Base-by-base conservation (phyloP, 1,140 invertebrate species). In the Fopius arisanus region DNA sequence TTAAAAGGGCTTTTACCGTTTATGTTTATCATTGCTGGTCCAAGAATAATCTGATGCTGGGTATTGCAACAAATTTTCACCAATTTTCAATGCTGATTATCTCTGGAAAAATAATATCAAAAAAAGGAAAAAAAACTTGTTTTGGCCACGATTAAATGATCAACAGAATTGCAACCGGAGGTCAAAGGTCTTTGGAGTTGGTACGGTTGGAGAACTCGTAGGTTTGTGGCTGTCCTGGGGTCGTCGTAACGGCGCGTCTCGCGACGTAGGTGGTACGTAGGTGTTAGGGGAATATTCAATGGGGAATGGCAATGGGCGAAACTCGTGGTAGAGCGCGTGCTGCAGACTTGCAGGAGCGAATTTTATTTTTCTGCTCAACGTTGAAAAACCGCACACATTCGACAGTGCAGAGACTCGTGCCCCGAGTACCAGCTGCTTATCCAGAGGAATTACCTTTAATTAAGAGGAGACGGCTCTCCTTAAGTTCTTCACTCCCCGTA, bases 371-470 rank as follows among this genome's bases (percentile, higher is more conserved):
- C 33, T 37, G n/a, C 28, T 67, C 16, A 51, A 51, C 28, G 29
- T 43, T 19, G 43, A 73, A 10, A 62, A 62, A 62, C 26, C 16
- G n/a, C 16, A 29, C 23, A 29, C 59, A 41, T 28, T 66, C 2
- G 9, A 72, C 37, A 66, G 48, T 72, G 31, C 37, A 31, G 59
- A 6, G 14, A 26, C 59, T 66, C 59, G 62, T 65, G 70, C 59
- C 40, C 40, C 31, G 21, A 12, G 14, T 16, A 54, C 19, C 71
- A 73, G 65, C 71, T 67, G 71, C 41, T 73, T 10, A 67, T 19
- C 12, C 54, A 37, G 48, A 26, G 37, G 41, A 72, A 73, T 73
- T 73, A 73, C 65, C 63, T 73, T 65, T 73, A 59, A 67, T 73
- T 73, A 67, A 67, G 71, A 54, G 43, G 23, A 29, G n/a, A 65